Conservation (phyloP, 2,888 invertebrate genomes). For the Microplitis manilae region DNA sequence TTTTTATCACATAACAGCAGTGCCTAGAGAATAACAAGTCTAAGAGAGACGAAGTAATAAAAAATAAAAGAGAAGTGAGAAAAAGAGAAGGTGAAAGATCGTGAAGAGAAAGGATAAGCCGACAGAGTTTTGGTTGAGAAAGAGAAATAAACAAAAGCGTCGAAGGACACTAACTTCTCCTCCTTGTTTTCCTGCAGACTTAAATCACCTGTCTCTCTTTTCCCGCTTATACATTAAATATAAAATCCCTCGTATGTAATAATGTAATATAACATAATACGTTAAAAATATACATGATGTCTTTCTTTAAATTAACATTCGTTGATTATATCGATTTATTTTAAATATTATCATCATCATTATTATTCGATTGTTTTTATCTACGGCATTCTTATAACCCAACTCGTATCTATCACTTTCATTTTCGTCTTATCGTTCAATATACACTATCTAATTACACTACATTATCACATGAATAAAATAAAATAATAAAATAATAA, state of each 20-base stretch:
- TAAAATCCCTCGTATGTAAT: not conserved
- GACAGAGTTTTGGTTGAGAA: slow-evolving; percentile 16
- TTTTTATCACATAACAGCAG: not conserved
- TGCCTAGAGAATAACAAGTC: not conserved
- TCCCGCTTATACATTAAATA: not conserved
- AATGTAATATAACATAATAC: slow-evolving; percentile 1
- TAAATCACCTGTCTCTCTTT: not conserved
- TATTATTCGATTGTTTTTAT: not conserved
- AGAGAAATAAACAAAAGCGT: slow-evolving; percentile 34
- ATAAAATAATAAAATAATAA: not conserved
- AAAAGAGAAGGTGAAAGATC: slow-evolving; percentile 3
- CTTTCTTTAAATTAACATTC: not conserved
- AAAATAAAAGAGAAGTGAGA: not conserved
- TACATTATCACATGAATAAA: not conserved
- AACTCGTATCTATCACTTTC: not conserved
- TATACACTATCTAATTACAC: not conserved
- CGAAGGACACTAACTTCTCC: slow-evolving; percentile 22
- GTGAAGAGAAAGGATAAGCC: slow-evolving; percentile 22
- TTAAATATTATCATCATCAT: not conserved
- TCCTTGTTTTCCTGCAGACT: not conserved
- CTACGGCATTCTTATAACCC: slow-evolving; percentile 13
- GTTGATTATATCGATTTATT: not conserved
- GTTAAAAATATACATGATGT: not conserved
- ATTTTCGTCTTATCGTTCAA: not conserved
- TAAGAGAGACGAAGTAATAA: not conserved